Conservation (phyloP, 2,797 vertebrate genomes). For the Melanotaenia parkinsoni region DNA sequence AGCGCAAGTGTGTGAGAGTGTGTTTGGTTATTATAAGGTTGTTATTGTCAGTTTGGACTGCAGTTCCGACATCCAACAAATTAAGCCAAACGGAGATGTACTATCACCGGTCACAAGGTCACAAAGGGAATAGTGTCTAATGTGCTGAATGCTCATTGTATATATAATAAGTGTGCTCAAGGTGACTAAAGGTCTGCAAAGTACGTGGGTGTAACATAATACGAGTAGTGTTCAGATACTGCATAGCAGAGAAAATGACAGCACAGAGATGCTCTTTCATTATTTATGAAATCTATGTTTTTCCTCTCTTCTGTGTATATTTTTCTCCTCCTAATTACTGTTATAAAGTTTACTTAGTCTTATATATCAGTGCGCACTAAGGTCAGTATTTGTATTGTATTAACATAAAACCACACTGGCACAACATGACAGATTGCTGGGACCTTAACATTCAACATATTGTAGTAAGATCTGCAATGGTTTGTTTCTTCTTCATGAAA, state of each 20-base stretch:
- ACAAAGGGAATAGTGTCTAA: conserved; percentile 52
- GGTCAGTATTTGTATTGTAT: conserved; percentile 38
- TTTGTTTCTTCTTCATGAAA: conserved; percentile 19
- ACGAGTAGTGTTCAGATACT: conserved; percentile 42
- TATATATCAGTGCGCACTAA: conserved; percentile 37
- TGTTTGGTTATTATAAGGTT: conserved; percentile 67
- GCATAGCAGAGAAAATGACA: conserved; percentile 46
- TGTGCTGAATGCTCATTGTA: conserved; percentile 60
- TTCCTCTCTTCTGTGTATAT: conserved; percentile 27
- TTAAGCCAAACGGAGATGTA: conserved; percentile 70
- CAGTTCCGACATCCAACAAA: conserved; percentile 83
- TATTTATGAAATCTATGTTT: conserved; percentile 55
- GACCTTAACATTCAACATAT: conserved; percentile 43
- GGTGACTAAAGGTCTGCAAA: conserved; percentile 69
- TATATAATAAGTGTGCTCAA: conserved; percentile 63
- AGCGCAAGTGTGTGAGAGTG: conserved; percentile 54
- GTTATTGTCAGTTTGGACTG: conserved; percentile 85
- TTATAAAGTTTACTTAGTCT: conserved; percentile 29
- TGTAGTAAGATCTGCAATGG: conserved; percentile 25
- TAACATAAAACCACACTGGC: conserved; percentile 20
- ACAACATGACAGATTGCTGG: conserved; percentile 34
- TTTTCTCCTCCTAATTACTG: conserved; percentile 42
- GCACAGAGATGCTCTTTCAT: conserved; percentile 46
- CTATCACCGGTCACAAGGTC: conserved; percentile 64
- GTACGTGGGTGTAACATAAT: conserved; percentile 56